phyloP scores from a whole-genome alignment of 2,797 vertebrate genomes.

The Siniperca scherzeri region DNA sequence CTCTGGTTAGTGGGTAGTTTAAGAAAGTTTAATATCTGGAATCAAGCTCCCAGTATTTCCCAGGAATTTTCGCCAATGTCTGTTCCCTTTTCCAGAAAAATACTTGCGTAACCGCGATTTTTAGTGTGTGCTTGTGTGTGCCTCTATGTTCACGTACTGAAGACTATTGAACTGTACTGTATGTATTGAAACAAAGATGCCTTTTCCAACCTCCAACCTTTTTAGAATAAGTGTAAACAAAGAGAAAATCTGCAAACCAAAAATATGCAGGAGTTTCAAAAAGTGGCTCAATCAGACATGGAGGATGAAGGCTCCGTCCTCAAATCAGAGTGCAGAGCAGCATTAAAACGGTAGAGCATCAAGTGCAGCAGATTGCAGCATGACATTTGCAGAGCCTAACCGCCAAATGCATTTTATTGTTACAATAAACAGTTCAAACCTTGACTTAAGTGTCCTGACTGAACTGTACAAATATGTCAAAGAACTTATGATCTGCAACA shows the following conservation, averaged over 20 bases:
- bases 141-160: neutral
- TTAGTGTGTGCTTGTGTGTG: neutral
- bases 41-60: neutral
- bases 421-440: neutral
- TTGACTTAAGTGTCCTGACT: neutral
- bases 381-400: neutral
- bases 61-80: neutral
- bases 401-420: neutral
- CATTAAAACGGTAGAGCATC: neutral
- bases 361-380: neutral
- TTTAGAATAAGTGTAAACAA: neutral
- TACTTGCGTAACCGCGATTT: neutral
- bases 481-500: neutral
- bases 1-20: neutral
- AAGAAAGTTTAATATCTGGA: neutral
- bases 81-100: neutral
- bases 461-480: neutral
- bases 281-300: slow-evolving; percentile 1
- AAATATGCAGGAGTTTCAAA: slow-evolving; percentile 1
- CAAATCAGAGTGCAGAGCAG: neutral
- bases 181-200: neutral
- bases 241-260: neutral
- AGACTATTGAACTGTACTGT: neutral
- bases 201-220: neutral
- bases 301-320: neutral